Base-by-base conservation (phyloP, 2,797 vertebrate species). In the Rhyacichthys aspro region DNA sequence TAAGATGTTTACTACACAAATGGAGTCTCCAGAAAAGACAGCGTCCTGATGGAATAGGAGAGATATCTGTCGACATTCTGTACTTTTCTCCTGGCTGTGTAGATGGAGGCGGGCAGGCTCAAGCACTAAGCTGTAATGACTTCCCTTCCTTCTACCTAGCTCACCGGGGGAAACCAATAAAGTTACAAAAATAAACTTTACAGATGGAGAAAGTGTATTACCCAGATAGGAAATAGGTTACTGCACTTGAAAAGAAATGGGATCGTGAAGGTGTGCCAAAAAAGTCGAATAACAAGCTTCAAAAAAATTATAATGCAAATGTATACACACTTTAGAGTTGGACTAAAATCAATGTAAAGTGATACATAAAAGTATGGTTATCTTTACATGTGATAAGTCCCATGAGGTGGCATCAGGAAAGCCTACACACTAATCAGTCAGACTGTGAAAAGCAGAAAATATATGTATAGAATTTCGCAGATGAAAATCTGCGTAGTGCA, bases 1-100 rank as follows among this genome's bases (percentile, higher is more conserved):
- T 87, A 88, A 89, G 90, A 89, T 90, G 88, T 91, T 91, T 89
- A 84, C 86, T 74, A 88, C 83, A 88, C 85, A 85, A 85, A 88
- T 85, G 83, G 82, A 76, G 83, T 83, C 85, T 88, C 83, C 70
- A 67, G 76, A 80, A 79, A 80, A 82, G 79, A 84, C 78, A 17
- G 76, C 80, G 72, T 78, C 67, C 72, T 72, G 86, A 87, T 86
- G 86, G 86, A 92, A 88, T 70, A 65, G 76, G 83, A 88, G 78
- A 85, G 88, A 91, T 90, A 90, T 85, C 82, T 74, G 85, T 85
- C 81, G 75, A 84, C 81, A 81, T 79, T 82, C 78, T 76, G 74
- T 74, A 77, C 85, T 89, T 85, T 83, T 76, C 78, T 81, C 71
- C 68, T 54, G 79, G 73, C 75, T 70, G 76, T 74, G 81, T 56